Evolutionary conservation across 2,888 invertebrate species (phyloP).

Genomic region (Venusia cambrica): DNA sequence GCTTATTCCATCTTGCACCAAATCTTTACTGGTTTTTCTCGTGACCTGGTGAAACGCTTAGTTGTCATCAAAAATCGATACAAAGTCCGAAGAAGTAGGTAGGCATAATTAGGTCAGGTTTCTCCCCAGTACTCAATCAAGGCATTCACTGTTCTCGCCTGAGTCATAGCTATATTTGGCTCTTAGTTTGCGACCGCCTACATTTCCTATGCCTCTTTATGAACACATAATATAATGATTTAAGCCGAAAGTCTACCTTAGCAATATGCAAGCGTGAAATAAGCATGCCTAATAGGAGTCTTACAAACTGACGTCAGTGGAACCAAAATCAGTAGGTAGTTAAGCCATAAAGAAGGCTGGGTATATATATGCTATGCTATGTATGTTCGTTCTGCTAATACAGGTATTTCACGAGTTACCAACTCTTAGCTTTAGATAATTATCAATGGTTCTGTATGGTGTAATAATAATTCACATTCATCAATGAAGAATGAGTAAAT

Average conservation of each 20-base stretch:
- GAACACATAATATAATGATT: conserved; percentile 30
- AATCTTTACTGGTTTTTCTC: too few species aligned
- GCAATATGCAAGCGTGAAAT: conserved; percentile 24
- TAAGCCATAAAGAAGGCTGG: too few species aligned
- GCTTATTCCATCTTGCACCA: too few species aligned
- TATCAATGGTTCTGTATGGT: too few species aligned
- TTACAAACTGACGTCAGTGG: conserved; percentile 12
- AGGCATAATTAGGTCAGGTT: conserved; percentile 14
- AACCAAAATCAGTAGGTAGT: too few species aligned
- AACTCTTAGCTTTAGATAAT: too few species aligned
- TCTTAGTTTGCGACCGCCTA: conserved; percentile 31
- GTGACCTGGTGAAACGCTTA: too few species aligned
- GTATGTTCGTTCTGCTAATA: too few species aligned
- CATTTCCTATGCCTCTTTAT: conserved; percentile 35
- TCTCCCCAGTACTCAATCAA: conserved; percentile 21
- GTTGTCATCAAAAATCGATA: conserved; percentile 15
- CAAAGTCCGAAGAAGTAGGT: neutral
- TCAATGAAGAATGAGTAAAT: too few species aligned
- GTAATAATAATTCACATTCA: too few species aligned
- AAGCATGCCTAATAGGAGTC: conserved; percentile 20
- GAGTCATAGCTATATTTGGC: conserved; percentile 57
- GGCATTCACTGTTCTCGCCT: conserved; percentile 37
- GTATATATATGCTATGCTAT: too few species aligned
- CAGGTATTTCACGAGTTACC: too few species aligned
- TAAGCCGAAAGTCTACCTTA: conserved; percentile 26